Base-by-base conservation (phyloP, 2,113 vertebrate genomes). In the Syngnathus typhle region DNA sequence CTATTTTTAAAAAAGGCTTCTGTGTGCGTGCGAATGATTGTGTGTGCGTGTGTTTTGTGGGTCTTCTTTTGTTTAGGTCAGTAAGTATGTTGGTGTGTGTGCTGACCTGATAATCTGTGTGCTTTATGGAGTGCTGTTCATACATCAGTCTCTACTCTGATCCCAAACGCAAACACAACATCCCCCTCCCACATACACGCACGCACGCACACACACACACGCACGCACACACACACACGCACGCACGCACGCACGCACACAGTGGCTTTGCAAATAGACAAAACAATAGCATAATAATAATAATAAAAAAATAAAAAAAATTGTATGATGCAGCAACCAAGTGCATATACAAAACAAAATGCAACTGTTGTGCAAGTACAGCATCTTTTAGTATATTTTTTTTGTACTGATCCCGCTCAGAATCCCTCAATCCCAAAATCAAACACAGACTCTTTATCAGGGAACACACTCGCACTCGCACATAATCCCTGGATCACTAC, bases 111-210 rank as follows among this genome's bases (percentile, higher is more conserved):
- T 88, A 88, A 89, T 87, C 87, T 87, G 88, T 89, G 83, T 87
- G 85, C 71, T 87, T 88, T 88, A 87, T 87, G 62, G 83, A 88
- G 85, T 87, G 85, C 88, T 89, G 86, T 88, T 88, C 86, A 89
- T 82, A 89, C 88, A 89, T 78, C 68, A 71, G 74, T 72, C 81
- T 85, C 73, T 70, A 78, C 84, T 83, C 78, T 85, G 81, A 88
- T 87, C 88, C 81, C 74, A 90, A 83, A 86, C 73, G 73, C 86
- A 88, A 87, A 90, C 77, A 88, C 81, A 72, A 41, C 54, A 4
- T n/a, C 67, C 43, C 58, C 32, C 62, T 69, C 55, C 49, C 67
- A 13, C 72, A 18, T 77, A 62, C 63, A 37, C 67, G 60, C 69
- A 67, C 49, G 19, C 67, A 66, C 65, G 43, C 72, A 72, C 70